Base-by-base conservation (phyloP, 1,140 invertebrate species). In the Stegodyphus mimosarum region DNA sequence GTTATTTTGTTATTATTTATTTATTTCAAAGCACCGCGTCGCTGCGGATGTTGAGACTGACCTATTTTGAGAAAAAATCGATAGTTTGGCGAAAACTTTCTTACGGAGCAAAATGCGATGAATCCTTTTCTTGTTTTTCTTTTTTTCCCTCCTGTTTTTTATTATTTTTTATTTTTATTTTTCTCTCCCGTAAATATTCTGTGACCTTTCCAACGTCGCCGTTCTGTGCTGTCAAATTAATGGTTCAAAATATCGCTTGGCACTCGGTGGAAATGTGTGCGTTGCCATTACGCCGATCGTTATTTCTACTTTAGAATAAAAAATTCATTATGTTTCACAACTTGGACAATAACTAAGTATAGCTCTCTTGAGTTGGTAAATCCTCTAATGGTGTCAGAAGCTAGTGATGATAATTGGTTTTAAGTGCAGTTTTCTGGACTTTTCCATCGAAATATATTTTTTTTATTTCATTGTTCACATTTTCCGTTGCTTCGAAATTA, bases 11-110 rank as follows among this genome's bases (percentile, higher is more conserved):
- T 7, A 50, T 76, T 76, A 53, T 78, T 67, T 78, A 69, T 69
- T 78, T 81, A 81, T 81, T 72, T 70, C 71, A 60, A 71, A 74
- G 15, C 9, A 60, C 9, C 9, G 55, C 9, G 55, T 15, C 80
- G 13, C 49, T 55, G 78, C 67, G 66, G 55, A 66, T 53, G 18
- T 74, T 15, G n/a, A 60, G 67, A 63, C 48, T 83, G 80, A 83
- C 80, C 80, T 71, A 83, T 74, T 83, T 83, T 53, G 63, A 60
- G 49, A 33, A 83, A 83, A 83, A 83, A 83, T 83, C 80, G 71
- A 83, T 83, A 73, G 70, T 83, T 74, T 53, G 71, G 70, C 80
- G 80, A 66, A 83, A 83, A 83, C 55, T 83, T 83, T 83, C 80
- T 83, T 74, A 52, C 80, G 66, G 66, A 83, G 80, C 71, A 83